Percentiles rank a stretch among this genome's conserved stretches.
phyloP scores from a whole-genome alignment of 2,113 vertebrate species.

The Trinectes maculatus region DNA sequence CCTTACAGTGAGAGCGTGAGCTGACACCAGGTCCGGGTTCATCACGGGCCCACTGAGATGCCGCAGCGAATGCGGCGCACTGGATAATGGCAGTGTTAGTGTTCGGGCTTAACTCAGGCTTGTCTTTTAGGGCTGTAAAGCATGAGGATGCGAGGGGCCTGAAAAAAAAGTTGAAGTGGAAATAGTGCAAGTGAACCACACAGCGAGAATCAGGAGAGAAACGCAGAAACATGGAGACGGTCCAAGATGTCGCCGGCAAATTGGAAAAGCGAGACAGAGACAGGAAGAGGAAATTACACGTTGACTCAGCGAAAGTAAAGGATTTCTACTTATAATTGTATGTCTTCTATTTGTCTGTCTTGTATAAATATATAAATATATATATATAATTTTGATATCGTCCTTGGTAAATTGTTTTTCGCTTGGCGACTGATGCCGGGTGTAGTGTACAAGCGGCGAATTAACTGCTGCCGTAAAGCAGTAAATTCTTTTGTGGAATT shows the following conservation, averaged over 20 bases:
- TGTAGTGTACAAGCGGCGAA: slow-evolving; percentile 66
- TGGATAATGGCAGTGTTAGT: slow-evolving; percentile 52
- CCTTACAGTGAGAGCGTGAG: slow-evolving; percentile 51
- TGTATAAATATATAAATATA: no score
- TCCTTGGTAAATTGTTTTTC: slow-evolving; percentile 77
- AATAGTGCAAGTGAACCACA: slow-evolving; percentile 15
- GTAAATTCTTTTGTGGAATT: slow-evolving; percentile 82
- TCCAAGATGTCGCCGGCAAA: slow-evolving; percentile 31
- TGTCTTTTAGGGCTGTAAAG: slow-evolving; percentile 52
- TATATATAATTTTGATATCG: slow-evolving; percentile 67
- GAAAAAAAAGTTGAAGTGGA: slow-evolving; percentile 37
- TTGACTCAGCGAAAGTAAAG: slow-evolving; percentile 59
- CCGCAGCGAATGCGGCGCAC: slow-evolving; percentile 22
- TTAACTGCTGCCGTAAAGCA: slow-evolving; percentile 65
- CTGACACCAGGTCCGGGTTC: slow-evolving; percentile 51
- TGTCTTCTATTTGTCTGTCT: no score
- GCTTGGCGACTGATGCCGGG: slow-evolving; percentile 64
- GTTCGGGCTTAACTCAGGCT: slow-evolving; percentile 56
- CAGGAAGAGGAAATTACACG: slow-evolving; percentile 44
- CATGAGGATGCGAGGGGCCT: slow-evolving; percentile 40
- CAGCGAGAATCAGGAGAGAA: neutral
- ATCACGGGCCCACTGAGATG: slow-evolving; percentile 53
- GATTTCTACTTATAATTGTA: slow-evolving; percentile 63
- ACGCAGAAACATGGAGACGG: slow-evolving; percentile 31
- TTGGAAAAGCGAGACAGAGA: slow-evolving; percentile 34